These are phyloP conservation scores for Pseudorhombus dupliciocellatus DNA, from an alignment of 2,113 vertebrate genomes.

Conservation along the genomic window DNA sequence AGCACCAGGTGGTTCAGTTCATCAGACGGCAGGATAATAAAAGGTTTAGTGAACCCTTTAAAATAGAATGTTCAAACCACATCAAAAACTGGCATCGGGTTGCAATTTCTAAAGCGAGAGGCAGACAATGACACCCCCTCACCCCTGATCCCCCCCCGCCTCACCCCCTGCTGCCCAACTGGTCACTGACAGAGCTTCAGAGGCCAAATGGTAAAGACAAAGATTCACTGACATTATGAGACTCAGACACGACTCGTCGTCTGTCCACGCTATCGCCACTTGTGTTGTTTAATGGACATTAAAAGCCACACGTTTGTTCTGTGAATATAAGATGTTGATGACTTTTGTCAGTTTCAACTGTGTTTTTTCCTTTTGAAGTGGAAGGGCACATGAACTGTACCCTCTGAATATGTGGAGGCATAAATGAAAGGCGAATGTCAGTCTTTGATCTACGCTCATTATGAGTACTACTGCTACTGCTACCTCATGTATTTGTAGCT, in stretches of 20 bases:
- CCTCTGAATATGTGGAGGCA: neutral
- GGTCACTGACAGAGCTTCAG: neutral
- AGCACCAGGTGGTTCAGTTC: neutral
- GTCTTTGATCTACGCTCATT: neutral
- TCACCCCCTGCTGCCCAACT: neutral
- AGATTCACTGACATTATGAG: neutral
- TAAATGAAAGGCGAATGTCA: conserved; percentile 3
- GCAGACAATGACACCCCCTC: neutral
- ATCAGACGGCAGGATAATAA: neutral
- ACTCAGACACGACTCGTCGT: neutral
- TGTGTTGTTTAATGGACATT: too few species aligned
- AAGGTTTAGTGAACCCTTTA: neutral
- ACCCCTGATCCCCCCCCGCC: neutral
- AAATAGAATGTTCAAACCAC: conserved; percentile 1
- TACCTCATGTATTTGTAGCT: conserved; percentile 27
- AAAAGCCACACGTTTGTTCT: too few species aligned
- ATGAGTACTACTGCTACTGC: neutral
- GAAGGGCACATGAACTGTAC: neutral
- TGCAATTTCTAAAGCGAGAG: neutral
- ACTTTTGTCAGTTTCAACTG: neutral
- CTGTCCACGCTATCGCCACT: too few species aligned
- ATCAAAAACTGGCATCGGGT: neutral
- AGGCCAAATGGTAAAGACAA: neutral
- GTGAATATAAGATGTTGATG: too few species aligned
- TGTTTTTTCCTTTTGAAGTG: neutral